Base-by-base conservation (phyloP, 1,140 invertebrate species). In the Tribolium castaneum region DNA sequence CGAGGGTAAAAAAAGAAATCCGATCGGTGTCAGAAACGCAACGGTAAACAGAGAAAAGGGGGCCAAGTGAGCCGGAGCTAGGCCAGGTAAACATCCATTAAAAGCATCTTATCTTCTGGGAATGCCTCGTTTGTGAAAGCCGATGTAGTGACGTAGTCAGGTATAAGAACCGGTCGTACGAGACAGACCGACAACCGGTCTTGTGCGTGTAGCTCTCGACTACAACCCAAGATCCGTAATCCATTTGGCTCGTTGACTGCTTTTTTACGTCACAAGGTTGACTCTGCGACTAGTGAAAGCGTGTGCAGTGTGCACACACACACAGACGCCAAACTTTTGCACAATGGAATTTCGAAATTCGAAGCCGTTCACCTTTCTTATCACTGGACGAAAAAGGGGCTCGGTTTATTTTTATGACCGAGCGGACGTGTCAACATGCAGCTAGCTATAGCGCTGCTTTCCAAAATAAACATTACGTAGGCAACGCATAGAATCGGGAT, bases 31-130 rank as follows among this genome's bases (percentile, higher is more conserved):
- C 80, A 75, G 75, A 75, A 66, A 66, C 70, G 22, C 74, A 82
- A 82, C 81, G 81, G 81, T 82, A 82, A 50, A 72, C 77, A 72
- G 39, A 35, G 22, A 66, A 80, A 82, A 82, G 79, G 81, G 81
- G 81, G 81, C 81, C 81, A 82, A 77, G 50, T 13, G 22, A 70
- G 75, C 59, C 75, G 75, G 30, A 76, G 56, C 59, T 49, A 72
- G 66, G 76, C 66, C 62, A 77, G 62, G 49, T 70, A 77, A 71
- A 52, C 62, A 77, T 70, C 62, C 76, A 71, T 77, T 70, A 76
- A 39, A 59, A 22, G 3, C 39, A 70, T 76, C 52, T 56, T 78
- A 52, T 70, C 70, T 54, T 72, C 59, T 76, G 50, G 51, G 50
- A 78, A 73, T 54, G 71, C 49, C 71, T 56, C 51, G 6, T 56